Base-by-base conservation (phyloP, 2,113 vertebrate species). In the Zosterops pallidus region DNA sequence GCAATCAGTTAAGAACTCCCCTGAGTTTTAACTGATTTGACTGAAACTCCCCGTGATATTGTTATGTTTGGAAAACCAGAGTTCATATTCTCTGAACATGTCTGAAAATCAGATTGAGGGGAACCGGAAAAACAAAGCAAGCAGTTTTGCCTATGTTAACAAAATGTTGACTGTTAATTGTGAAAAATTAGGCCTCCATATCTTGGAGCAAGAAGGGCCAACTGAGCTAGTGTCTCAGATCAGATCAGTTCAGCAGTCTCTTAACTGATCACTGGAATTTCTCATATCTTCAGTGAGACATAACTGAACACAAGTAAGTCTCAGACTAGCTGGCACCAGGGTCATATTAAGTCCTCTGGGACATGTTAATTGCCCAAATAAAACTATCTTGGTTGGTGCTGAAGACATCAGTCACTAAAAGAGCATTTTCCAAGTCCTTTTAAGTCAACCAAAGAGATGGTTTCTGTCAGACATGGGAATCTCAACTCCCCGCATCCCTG, bases 311-410 rank as follows among this genome's bases (percentile, higher is more conserved):
- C 37, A 86, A 92, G 59, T 60, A 90, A 88, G 76, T 70, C 83
- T 94, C 88, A 96, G 96, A 95, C 95, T 94, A 94, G 76, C 83
- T 96, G 94, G 95, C 93, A 97, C 93, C 94, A 96, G 44, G 41
- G 52, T 94, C 63, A 84, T 88, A 96, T 78, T 94, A 92, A 94
- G 71, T 96, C 89, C 81, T 89, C 79, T 79, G 87, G 94, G 92
- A 93, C 72, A 90, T 11, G 69, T 62, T 97, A 91, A 89, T 95
- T 94, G 82, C 88, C 67, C 67, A 95, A 96, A 94, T 94, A 97
- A 93, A 94, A 97, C 82, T 75, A 96, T 91, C 65, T 90, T 81
- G 46, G 88, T 86, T 93, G 88, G 76, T 97, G 72, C 85, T 6
- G 60, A 97, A 97, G 72, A 78, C 93, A 91, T 71, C 83, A 93